Conservation (phyloP, 2,888 invertebrate genomes). For the Cyaniris semiargus region DNA sequence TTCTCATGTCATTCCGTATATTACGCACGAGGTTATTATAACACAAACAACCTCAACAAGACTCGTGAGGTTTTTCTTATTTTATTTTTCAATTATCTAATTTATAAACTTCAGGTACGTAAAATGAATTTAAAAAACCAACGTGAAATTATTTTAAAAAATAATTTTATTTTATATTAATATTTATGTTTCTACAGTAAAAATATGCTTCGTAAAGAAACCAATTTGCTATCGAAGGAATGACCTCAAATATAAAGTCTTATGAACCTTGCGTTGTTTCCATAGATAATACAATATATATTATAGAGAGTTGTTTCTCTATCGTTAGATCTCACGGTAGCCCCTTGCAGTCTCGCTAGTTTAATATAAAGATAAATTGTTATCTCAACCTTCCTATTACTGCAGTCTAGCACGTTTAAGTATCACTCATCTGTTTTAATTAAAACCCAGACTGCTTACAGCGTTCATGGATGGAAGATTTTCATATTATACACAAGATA, state of each 20-base stretch:
- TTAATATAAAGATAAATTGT: background rate
- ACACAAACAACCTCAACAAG: background rate
- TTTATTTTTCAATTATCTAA: too few relatives aligned
- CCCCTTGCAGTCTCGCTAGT: background rate
- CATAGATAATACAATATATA: too few relatives aligned
- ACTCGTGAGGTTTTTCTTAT: background rate
- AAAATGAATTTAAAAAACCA: too few relatives aligned
- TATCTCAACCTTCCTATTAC: conserved; percentile 14
- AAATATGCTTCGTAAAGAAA: background rate
- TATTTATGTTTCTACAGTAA: too few relatives aligned
- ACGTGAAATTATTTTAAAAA: too few relatives aligned
- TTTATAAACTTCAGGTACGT: too few relatives aligned
- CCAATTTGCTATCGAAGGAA: background rate
- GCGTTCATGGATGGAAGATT: background rate
- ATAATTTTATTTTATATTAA: too few relatives aligned
- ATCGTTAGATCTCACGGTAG: background rate
- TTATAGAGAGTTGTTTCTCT: conserved; percentile 2
- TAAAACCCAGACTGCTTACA: conserved; percentile 17
- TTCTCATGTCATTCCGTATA: too few relatives aligned
- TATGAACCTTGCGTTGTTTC: background rate
- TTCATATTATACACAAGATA: conserved; percentile 7
- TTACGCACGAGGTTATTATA: background rate
- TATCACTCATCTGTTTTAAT: conserved; percentile 9
- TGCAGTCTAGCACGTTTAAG: conserved; percentile 23
- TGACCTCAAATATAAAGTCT: background rate